Base-by-base conservation (phyloP, 2,888 invertebrate species). In the Apodemia mormo region DNA sequence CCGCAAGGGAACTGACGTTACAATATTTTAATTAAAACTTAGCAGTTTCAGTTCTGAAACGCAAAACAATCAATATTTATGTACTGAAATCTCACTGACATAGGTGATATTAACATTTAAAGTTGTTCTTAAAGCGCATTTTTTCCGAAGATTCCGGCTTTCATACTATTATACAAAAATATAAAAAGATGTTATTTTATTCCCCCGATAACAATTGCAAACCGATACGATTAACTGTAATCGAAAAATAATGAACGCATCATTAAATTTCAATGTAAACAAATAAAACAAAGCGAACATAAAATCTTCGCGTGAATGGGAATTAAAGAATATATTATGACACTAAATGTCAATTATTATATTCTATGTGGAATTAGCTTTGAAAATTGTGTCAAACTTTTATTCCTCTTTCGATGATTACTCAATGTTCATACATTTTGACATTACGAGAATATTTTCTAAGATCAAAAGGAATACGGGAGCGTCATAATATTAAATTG, bases 201-300 rank as follows among this genome's bases (percentile, higher is more conserved):
- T 56, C 29, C 29, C 29, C 29, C 56, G 56, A 56, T 56, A 56
- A 29, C 29, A 2, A n/a, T 52, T 14, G 29, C 9, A 56, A 56
- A 30, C 22, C 29, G 29, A 58, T 58, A 58, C 58, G 45, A 29
- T 58, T 58, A 29, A 29, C 58, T 22, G 58, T 10, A 10, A 58
- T 58, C 58, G 22, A 29, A 58, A 9, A 58, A 58, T 30, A 58
- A 58, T 22, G 29, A 9, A 58, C 58, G 58, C 30, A 30, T 58
- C 58, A 58, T 58, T 58, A 58, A 45, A 58, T 58, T 58, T 58
- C 29, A 58, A 58, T 58, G 58, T 58, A 22, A 58, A 54, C 54
- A 54, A 22, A 58, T 9, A 58, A 30, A 29, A 58, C 30, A 58
- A 58, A 58, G 10, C 12, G 3, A 30, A 12, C 5, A 61, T 61